A percentile compares a stretch with the other conserved stretches of the same genome.
phyloP scores from a whole-genome alignment of 2,888 invertebrate genomes.

The Dolichopus griseipennis region DNA sequence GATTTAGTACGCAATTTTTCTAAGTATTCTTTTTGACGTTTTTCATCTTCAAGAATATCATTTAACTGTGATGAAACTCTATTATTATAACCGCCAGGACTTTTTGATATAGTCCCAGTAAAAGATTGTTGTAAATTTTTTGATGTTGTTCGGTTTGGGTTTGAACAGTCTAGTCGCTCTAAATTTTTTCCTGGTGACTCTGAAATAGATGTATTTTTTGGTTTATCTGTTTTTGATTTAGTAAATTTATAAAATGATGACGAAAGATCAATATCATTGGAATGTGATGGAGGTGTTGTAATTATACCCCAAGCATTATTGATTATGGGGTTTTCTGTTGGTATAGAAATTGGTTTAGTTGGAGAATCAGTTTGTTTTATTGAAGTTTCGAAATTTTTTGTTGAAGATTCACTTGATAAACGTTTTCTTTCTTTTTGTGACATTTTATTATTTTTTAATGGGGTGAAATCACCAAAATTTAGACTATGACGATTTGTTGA shows the following conservation, averaged over 20 bases:
- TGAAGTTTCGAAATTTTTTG: conserved; percentile 23
- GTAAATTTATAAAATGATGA: conserved; percentile 39
- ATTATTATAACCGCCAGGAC: conserved; percentile 34
- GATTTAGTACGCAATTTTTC: conserved; percentile 65
- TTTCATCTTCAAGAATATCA: conserved; percentile 63
- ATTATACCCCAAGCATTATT: conserved; percentile 34
- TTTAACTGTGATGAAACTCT: background rate
- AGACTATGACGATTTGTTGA: background rate
- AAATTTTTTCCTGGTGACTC: background rate
- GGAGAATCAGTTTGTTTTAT: conserved; percentile 13
- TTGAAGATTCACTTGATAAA: conserved; percentile 41
- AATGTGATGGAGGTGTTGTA: conserved; percentile 16
- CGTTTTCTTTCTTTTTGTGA: conserved; percentile 53
- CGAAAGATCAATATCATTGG: conserved; percentile 16
- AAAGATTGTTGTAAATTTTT: background rate
- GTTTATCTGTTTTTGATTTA: conserved; percentile 23
- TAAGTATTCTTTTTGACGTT: conserved; percentile 60
- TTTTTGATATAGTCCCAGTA: conserved; percentile 20
- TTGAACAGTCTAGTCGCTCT: background rate
- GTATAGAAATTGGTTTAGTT: conserved; percentile 26
- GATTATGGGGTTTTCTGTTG: conserved; percentile 19
- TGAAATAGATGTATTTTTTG: conserved; percentile 14
- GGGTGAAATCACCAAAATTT: conserved; percentile 9
- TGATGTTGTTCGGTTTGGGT: background rate
- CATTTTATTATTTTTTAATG: conserved; percentile 35